Evolutionary conservation across 64 coral and sea anemone genomes (phyloP), one percentile per base, ranked within the genome.

Genomic region (Anthopleura sola): DNA sequence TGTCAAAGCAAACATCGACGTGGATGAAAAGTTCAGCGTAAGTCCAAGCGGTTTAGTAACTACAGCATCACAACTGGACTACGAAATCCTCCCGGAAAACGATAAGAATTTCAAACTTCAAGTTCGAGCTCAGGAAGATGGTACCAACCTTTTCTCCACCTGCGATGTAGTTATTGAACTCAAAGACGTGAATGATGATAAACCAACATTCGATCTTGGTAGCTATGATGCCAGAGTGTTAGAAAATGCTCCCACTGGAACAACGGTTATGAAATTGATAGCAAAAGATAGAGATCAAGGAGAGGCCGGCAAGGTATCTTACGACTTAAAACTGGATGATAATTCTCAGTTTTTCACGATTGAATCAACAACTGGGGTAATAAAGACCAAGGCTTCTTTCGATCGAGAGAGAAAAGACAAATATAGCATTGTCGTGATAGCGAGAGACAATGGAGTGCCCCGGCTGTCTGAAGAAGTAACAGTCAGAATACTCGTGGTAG

Each of bases 401-500:
- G 95, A 98, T 92, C 82, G 95, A 50, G 95, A 98, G 39, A 23
- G 69, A 20, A 89, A 92, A 32, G 86, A 87, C 68, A 82, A 49
- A 49, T 95, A 90, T 68, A 86, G 90, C 39, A 87, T 99, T 64
- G 85, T 86, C 10, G 79, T 99, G 29, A 92, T 83, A 24, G 97
- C 89, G 26, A 90, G 51, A 75, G 97, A 99, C 56, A 92, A 92
- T 16, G 89, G 93, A 21, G 18, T 37, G 1, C 9, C 39, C 9
- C 88, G 80, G 1, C 90, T 91, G 19, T 87, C 87, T 76, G 92
- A 92, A 64, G 91, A 91, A 78, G 94, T 93, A 2, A 74, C 75
- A 2, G 74, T 91, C 28, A 69, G 23, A 31, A 53, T 91, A 49
- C 36, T 17, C 16, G 60, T 91, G 40, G 89, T 91, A 53, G 89